Evolutionary conservation across 2,113 vertebrate genomes (phyloP).

Genomic region (Myrmophylax atrothorax): DNA sequence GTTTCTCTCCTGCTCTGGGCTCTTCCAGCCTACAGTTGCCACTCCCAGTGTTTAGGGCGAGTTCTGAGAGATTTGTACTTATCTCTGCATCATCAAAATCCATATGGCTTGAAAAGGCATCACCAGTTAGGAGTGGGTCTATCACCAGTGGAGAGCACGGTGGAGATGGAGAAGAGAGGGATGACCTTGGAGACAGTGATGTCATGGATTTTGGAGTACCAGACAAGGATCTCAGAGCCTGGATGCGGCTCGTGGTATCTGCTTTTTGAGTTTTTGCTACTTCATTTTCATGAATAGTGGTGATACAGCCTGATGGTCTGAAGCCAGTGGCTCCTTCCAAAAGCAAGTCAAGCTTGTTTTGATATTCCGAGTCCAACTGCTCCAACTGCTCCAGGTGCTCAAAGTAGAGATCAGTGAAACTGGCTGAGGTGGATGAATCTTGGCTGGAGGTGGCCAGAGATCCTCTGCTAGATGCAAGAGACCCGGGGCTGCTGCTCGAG

Average conservation of each 20-base stretch:
- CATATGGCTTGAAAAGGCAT: conserved; percentile 79
- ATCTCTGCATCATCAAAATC: conserved; percentile 82
- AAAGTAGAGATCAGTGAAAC: conserved; percentile 91
- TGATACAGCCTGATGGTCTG: conserved; percentile 91
- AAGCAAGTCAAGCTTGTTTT: conserved; percentile 90
- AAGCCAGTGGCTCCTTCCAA: conserved; percentile 83
- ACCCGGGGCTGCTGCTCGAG: conserved; percentile 92
- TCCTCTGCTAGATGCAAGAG: conserved; percentile 90
- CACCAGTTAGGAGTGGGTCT: conserved; percentile 84
- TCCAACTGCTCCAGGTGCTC: conserved; percentile 89
- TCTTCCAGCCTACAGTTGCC: conserved; percentile 74
- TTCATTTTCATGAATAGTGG: conserved; percentile 94
- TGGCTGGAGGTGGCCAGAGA: conserved; percentile 91
- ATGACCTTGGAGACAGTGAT: conserved; percentile 92
- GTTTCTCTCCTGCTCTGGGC: conserved; percentile 63
- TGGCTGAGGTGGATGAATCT: conserved; percentile 91
- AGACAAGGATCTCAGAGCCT: conserved; percentile 81
- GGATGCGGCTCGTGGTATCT: conserved; percentile 72
- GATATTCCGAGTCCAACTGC: conserved; percentile 86
- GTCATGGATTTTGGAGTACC: conserved; percentile 92
- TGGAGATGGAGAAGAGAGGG: conserved; percentile 92
- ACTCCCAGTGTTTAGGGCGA: conserved; percentile 69
- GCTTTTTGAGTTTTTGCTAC: conserved; percentile 79
- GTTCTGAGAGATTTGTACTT: conserved; percentile 78
- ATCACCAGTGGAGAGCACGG: conserved; percentile 91